phyloP scores from a whole-genome alignment of 2,888 invertebrate genomes.

The Melipona beecheii region DNA sequence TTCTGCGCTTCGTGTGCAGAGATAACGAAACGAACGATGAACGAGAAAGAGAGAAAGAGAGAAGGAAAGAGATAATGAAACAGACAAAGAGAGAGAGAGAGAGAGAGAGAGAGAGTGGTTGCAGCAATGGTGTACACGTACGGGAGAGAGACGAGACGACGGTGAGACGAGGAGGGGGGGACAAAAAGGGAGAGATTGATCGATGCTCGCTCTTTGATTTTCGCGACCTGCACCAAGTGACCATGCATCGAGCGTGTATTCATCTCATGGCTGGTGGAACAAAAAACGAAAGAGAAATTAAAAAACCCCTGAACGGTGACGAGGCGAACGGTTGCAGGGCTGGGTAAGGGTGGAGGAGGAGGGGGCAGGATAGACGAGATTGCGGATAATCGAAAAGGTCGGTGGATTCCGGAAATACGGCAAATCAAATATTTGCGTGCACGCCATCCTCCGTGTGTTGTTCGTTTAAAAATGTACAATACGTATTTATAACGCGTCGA shows the following conservation, averaged over 20 bases:
- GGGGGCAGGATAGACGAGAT: slow-evolving; percentile 29
- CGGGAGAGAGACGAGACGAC: slow-evolving; percentile 12
- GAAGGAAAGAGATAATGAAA: too few species aligned
- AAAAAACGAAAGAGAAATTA: slow-evolving; percentile 62
- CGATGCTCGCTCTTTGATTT: slow-evolving; percentile 70
- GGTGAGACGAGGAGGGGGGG: not conserved
- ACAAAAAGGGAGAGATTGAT: slow-evolving; percentile 52
- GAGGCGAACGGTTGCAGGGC: slow-evolving; percentile 38
- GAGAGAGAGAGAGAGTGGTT: not conserved
- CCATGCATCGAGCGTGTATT: slow-evolving; percentile 64
- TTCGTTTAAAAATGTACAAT: slow-evolving; percentile 27
- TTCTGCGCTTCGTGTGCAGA: too few species aligned
- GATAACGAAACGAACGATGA: not conserved
- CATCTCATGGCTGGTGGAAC: slow-evolving; percentile 65
- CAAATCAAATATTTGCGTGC: slow-evolving; percentile 43
- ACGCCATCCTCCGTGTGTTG: not conserved
- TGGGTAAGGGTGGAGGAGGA: too few species aligned
- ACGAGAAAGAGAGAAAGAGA: not conserved
- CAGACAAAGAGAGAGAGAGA: not conserved
- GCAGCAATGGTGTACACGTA: not conserved
- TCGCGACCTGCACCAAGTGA: slow-evolving; percentile 65
- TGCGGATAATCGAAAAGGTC: slow-evolving; percentile 52
- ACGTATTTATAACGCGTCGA: not conserved
- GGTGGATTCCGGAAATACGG: slow-evolving; percentile 42
- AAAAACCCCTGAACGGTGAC: slow-evolving; percentile 42